phyloP scores from a whole-genome alignment of 2,797 vertebrate species.

The Delichon dasypus region DNA sequence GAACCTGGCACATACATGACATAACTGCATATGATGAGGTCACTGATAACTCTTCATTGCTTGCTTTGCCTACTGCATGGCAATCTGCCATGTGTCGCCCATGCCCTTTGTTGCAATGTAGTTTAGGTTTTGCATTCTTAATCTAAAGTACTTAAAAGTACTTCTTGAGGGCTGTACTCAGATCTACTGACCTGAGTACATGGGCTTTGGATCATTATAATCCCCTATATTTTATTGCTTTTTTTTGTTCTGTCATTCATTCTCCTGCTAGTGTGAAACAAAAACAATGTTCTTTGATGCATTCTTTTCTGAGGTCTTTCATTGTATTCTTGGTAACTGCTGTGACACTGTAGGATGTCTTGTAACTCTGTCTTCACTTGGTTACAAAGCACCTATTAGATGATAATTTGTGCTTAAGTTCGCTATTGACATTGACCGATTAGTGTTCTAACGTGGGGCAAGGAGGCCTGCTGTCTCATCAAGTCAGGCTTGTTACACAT shows the following conservation, averaged over 20 bases:
- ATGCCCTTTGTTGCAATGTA: not conserved
- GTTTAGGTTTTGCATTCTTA: not conserved
- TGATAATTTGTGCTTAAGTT: constrained; percentile 5
- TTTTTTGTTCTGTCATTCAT: not conserved
- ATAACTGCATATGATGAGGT: not conserved
- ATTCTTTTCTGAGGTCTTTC: not conserved
- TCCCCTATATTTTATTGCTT: not conserved
- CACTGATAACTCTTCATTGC: not conserved
- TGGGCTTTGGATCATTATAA: not conserved
- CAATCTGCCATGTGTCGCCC: not conserved
- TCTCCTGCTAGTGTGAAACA: not conserved
- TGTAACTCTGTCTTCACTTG: constrained; percentile 19
- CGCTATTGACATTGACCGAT: not conserved
- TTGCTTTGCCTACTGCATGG: not conserved
- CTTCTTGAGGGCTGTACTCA: not conserved
- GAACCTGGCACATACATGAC: not conserved
- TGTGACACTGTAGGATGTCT: not conserved
- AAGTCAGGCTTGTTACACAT: not conserved
- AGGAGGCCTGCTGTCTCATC: not conserved
- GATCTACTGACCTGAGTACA: not conserved
- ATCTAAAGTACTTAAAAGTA: not conserved
- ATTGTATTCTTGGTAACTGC: not conserved
- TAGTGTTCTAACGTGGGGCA: not conserved
- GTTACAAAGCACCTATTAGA: constrained; percentile 9
- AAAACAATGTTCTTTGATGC: not conserved